Evolutionary conservation across 2,888 invertebrate genomes (phyloP).

Genomic region (Lasioglossum pauxillum): DNA sequence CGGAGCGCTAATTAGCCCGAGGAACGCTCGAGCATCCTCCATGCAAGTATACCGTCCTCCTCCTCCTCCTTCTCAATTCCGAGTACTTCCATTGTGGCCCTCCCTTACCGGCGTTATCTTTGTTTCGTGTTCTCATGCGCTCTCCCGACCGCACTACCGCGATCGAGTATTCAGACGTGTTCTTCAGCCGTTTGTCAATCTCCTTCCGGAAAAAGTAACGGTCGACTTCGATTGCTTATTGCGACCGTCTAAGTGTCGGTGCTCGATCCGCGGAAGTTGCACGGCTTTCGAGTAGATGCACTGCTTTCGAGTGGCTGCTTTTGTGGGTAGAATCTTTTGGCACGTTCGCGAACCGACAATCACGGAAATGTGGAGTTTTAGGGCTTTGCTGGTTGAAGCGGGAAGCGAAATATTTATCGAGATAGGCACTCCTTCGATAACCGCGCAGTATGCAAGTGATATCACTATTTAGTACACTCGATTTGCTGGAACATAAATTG

Average conservation of each 20-base stretch:
- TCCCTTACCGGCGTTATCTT: conserved; percentile 10
- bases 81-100: conserved; percentile 13
- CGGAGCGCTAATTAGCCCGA: conserved; percentile 11
- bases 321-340: background rate
- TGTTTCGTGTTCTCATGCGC: background rate
- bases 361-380: background rate
- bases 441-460: background rate
- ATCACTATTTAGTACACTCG: background rate
- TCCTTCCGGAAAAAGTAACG: background rate
- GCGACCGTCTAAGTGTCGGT: background rate
- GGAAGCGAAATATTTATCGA: background rate
- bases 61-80: background rate
- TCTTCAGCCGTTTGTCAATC: conserved; percentile 8
- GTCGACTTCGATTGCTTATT: background rate
- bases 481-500: background rate
- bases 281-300: background rate
- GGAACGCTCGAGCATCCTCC: conserved; percentile 16
- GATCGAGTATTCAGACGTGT: conserved; percentile 6
- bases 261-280: background rate
- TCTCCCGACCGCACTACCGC: background rate
- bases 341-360: background rate
- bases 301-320: background rate
- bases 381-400: background rate
- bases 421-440: background rate
- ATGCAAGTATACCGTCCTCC: background rate